Evolutionary conservation across 2,113 vertebrate genomes (phyloP), one percentile per base, ranked within the genome.

Genomic region (Dinomys branickii): DNA sequence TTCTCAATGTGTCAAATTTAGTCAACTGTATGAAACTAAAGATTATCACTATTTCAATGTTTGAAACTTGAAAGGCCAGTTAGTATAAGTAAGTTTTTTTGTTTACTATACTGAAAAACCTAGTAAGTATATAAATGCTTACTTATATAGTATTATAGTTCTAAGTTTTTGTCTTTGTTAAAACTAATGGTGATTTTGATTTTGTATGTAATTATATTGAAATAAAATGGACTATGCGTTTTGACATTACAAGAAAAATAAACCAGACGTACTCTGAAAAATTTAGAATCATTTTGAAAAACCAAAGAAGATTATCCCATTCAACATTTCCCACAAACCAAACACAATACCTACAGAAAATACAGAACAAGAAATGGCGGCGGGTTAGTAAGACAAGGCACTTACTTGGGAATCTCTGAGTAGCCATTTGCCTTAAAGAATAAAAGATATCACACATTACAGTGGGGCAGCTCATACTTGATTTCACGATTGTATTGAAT

Each of bases 361-460:
- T 3, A 80, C 0, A 73, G n/a, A 54, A 41, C 73, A 89, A 83
- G 9, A 92, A 88, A 93, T 12, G 44, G 19, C 9, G 50, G 33
- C 67, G 20, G 88, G 87, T 75, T 86, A 96, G 77, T 83, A 85
- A 92, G 47, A 90, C 41, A 89, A 88, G 71, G 92, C 44, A 98
- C 99, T 99, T 99, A 99, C 99, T 99, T 98, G 99, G 99, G 98
- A 99, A 99, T 90, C 99, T 99, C 91, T 99, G 99, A 88, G 99
- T 98, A 97, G 99, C 99, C 98, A 99, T 98, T 87, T 99, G 99
- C 94, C 99, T 99, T 94, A 99, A 98, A 78, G 99, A 99, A 97
- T 99, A 99, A 97, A 99, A 99, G 94, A 99, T 98, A 59, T 99
- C 99, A 98, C 99, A 99, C 99, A 99, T 99, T 28, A 99, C 98